phyloP scores from a whole-genome alignment of 2,113 vertebrate species.

The Kryptolebias marmoratus region DNA sequence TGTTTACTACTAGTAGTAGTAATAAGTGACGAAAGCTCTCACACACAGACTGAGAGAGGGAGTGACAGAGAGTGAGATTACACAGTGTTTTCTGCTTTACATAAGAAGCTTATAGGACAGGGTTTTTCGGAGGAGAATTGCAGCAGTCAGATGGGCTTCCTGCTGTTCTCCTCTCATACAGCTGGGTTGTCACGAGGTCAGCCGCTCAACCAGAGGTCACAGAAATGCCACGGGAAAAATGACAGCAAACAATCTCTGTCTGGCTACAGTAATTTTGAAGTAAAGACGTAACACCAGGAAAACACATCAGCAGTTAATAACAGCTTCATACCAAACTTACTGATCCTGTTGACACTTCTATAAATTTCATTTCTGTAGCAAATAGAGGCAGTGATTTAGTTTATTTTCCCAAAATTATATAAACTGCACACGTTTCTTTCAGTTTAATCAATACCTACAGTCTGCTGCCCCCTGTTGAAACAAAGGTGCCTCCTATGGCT shows the following conservation, averaged over 20 bases:
- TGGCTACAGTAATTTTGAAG: not conserved
- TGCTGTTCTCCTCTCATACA: slow-evolving; percentile 57
- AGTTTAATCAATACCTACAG: slow-evolving; percentile 14
- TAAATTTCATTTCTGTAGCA: not conserved
- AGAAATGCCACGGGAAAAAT: slow-evolving; percentile 54
- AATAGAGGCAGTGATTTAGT: too few relatives aligned
- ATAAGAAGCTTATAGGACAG: slow-evolving; percentile 74
- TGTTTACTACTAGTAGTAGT: slow-evolving; percentile 28
- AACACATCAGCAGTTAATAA: too few relatives aligned
- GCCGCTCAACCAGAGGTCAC: slow-evolving; percentile 42
- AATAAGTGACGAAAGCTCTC: slow-evolving; percentile 31
- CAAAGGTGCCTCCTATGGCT: not conserved
- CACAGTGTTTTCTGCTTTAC: slow-evolving; percentile 76
- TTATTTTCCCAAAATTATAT: not conserved
- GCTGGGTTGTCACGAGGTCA: slow-evolving; percentile 56
- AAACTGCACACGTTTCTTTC: not conserved
- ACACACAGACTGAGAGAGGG: slow-evolving; percentile 30
- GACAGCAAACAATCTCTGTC: slow-evolving; percentile 33
- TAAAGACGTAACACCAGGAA: not conserved
- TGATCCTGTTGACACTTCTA: not conserved
- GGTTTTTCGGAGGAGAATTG: slow-evolving; percentile 68
- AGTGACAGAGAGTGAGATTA: slow-evolving; percentile 64
- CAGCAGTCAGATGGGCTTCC: slow-evolving; percentile 73
- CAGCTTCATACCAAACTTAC: not conserved
- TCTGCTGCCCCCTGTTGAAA: slow-evolving; percentile 64